These are phyloP conservation scores for Illadopsis cleaveri DNA, from an alignment of 2,113 vertebrate species.

Conservation along the genomic window DNA sequence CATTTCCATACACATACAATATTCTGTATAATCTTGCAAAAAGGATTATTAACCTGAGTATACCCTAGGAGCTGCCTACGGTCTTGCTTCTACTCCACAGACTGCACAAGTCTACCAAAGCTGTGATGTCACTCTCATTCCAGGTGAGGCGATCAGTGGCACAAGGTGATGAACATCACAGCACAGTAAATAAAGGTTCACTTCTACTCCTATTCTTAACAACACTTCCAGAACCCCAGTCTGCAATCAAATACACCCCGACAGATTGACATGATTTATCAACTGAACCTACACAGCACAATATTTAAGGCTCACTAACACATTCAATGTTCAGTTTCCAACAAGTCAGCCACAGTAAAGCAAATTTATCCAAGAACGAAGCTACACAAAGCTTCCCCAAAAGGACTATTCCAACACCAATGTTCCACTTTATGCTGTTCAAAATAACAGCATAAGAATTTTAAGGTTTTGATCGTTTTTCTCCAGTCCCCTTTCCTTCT, in stretches of 20 bases:
- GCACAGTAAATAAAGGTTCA: neutral
- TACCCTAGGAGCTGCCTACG: neutral
- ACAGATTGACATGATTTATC: neutral
- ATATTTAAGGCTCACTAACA: neutral
- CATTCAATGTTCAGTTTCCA: neutral
- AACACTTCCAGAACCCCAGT: neutral
- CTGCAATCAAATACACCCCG: neutral
- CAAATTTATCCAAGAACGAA: neutral
- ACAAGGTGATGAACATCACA: neutral
- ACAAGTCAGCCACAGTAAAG: neutral
- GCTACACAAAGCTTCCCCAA: neutral
- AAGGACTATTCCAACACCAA: neutral
- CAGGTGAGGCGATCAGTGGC: accelerated
- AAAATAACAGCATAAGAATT: neutral
- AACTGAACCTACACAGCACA: neutral
- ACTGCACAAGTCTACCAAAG: neutral
- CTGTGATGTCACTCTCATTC: neutral
- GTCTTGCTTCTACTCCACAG: neutral
- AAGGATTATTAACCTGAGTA: neutral
- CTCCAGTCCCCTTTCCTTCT: neutral
- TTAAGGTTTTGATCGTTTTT: neutral
- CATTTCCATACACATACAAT: accelerated
- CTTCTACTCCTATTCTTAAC: neutral
- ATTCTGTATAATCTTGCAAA: neutral
- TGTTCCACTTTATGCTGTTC: neutral